These are phyloP conservation scores for Phragmatobia fuliginosa DNA, from an alignment of 2,888 invertebrate genomes.

Conservation along the genomic window DNA sequence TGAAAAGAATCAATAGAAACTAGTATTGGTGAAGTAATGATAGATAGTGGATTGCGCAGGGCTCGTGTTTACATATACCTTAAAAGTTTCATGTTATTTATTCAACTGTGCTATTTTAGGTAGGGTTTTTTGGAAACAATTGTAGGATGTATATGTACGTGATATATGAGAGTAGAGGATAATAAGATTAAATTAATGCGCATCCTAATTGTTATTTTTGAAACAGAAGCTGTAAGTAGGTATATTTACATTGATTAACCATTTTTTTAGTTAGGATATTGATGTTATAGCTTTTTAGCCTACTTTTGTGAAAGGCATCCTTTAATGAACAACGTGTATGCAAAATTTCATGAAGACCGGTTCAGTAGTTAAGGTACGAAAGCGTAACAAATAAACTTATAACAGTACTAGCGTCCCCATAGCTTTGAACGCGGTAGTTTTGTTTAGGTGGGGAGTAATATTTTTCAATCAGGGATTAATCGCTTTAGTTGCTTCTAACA, in stretches of 20 bases:
- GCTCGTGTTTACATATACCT: slow-evolving; percentile 6
- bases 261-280: no score
- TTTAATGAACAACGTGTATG: no score
- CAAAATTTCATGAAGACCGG: no score
- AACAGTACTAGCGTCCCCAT: no score
- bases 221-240: neutral
- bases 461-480: no score
- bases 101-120: neutral
- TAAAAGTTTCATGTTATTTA: slow-evolving; percentile 14
- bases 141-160: neutral
- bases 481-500: no score
- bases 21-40: slow-evolving; percentile 33
- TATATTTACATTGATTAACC: neutral
- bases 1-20: slow-evolving; percentile 23
- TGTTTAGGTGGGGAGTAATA: no score
- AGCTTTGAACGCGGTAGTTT: no score
- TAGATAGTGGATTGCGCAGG: slow-evolving; percentile 16
- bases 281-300: no score
- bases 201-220: neutral
- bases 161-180: neutral
- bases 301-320: no score
- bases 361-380: no score
- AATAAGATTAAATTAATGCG: neutral
- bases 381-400: no score
- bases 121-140: neutral